A percentile compares a stretch with the other conserved stretches of the same genome.
phyloP scores from a whole-genome alignment of 2,113 vertebrate species.

The Gobio gobio region DNA sequence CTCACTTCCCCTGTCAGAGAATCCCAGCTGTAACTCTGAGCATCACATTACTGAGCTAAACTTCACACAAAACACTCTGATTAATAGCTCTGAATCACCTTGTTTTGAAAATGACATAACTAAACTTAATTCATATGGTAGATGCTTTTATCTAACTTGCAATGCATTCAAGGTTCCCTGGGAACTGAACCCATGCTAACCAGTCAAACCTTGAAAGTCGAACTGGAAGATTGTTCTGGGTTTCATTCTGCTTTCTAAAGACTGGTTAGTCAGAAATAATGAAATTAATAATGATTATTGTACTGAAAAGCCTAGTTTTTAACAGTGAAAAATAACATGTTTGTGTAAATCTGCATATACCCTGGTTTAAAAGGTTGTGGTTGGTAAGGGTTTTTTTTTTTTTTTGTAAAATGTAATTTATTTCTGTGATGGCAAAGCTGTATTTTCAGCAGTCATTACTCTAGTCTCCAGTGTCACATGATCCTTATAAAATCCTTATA shows the following conservation, averaged over 20 bases:
- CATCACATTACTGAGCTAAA: slow-evolving; percentile 19
- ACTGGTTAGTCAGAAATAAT: background rate
- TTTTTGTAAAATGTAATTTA: too few relatives aligned
- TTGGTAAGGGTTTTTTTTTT: too few relatives aligned
- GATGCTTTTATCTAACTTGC: background rate
- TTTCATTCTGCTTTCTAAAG: background rate
- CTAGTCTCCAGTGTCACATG: too few relatives aligned
- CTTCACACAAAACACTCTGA: slow-evolving; percentile 25
- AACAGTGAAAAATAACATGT: background rate
- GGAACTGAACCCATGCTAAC: background rate
- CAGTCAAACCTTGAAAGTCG: background rate
- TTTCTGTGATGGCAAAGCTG: too few relatives aligned
- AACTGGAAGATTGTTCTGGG: background rate
- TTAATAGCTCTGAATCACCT: slow-evolving; percentile 16
- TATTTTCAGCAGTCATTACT: too few relatives aligned
- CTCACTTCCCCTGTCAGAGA: background rate
- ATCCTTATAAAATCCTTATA: too few relatives aligned
- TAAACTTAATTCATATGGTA: background rate
- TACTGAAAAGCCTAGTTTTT: background rate
- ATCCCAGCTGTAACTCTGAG: slow-evolving; percentile 34
- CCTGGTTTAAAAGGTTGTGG: too few relatives aligned
- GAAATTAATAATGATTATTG: background rate
- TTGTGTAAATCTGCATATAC: background rate
- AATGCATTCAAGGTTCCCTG: background rate
- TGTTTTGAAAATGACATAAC: background rate